Percentiles rank a stretch among this genome's conserved stretches.
Evolutionary conservation across 2,113 vertebrate genomes (phyloP).

Genomic region (Rostratula benghalensis): DNA sequence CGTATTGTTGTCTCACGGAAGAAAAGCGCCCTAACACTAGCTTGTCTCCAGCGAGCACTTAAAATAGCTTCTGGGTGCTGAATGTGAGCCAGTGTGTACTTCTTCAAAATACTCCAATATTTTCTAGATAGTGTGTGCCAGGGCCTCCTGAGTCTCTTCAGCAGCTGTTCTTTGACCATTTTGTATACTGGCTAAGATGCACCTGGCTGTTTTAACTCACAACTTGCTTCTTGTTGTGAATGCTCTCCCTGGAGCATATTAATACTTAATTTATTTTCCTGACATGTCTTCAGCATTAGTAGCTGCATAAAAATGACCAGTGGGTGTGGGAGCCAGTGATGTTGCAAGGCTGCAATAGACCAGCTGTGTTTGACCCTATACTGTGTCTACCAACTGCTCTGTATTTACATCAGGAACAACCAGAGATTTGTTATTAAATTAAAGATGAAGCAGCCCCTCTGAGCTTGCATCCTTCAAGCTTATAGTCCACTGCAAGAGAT

Average conservation of each 20-base stretch:
- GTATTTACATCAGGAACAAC: background rate
- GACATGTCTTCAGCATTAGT: background rate
- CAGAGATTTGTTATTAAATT: background rate
- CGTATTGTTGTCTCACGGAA: background rate
- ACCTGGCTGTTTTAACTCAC: background rate
- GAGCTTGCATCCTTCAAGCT: background rate
- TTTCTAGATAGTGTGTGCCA: background rate
- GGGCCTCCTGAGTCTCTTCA: background rate
- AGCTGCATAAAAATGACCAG: background rate
- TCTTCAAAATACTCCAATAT: background rate
- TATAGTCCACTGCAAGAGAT: background rate
- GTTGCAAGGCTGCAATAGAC: background rate
- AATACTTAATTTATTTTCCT: background rate
- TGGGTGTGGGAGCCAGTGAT: background rate
- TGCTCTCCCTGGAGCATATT: background rate
- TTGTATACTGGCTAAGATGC: background rate
- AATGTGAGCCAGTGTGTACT: background rate
- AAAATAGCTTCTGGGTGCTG: conserved; percentile 42
- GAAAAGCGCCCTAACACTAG: background rate
- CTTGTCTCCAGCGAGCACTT: background rate
- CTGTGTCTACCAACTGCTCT: background rate
- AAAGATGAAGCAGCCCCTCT: background rate
- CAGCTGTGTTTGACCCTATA: background rate
- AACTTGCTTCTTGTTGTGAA: background rate
- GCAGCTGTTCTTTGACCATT: conserved; percentile 23